Evolutionary conservation across 2,888 invertebrate genomes (phyloP), one percentile per base, ranked within the genome.

Genomic region (Nipponacmea schrenckii): DNA sequence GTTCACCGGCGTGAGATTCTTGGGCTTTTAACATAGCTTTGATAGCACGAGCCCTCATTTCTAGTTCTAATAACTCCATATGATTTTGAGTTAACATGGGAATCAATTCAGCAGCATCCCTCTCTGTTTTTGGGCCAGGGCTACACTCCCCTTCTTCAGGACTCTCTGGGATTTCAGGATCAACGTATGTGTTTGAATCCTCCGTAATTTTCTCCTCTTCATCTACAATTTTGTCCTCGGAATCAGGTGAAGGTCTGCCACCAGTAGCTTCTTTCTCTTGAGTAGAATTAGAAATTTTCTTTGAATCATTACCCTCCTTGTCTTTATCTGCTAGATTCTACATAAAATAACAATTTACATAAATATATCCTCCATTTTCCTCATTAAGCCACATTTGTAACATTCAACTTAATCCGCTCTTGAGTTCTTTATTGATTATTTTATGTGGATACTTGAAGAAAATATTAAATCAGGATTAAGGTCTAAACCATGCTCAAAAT

Each of bases 1-100:
- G 39, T 64, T 31, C 26, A 64, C 10, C 10, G 10, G 39, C 8
- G 10, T 39, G 20, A 20, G 56, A 56, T 56, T 79, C 78, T 56
- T 86, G 86, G 62, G 84, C 85, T 70, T 85, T 86, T 39, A 90
- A 81, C 78, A 92, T 88, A 44, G 91, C 91, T 79, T 91, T 89
- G 76, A 92, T 92, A 7, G 91, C 92, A 69, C 91, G 85, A 0
- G 92, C 92, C 80, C 92, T 89, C 91, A 92, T 91, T 85, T 92
- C 91, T 67, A 92, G 83, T 80, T 92, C 91, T 68, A 92, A 82
- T 45, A 92, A 86, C 83, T 92, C 92, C 75, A 91, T 86, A 79
- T 84, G 84, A 70, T 85, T 86, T 75, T 80, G 78, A 12, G 83
- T 81, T 67, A 85, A 71, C 24, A 71, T 78, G 26, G 80, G 79